Evolutionary conservation across 2,797 vertebrate species (phyloP), one percentile per base, ranked within the genome.

Genomic region (Melanogrammus aeglefinus): DNA sequence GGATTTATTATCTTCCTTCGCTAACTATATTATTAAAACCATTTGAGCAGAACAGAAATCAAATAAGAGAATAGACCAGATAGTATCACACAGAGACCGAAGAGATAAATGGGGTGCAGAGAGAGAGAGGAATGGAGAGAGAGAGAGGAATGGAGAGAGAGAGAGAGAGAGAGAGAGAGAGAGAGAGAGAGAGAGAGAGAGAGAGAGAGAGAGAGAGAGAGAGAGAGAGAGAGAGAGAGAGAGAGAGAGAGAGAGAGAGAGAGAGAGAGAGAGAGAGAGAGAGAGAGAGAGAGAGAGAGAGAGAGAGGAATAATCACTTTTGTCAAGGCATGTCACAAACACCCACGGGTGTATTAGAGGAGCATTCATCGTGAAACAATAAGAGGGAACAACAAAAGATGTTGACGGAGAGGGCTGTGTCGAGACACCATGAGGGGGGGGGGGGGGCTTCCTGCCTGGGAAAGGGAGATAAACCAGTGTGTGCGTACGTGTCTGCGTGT

Each of bases 231-330:
- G 51, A 24, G 57, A 57, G 18, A 7, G 51, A 1, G 5, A 24
- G 7, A 1, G 21, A 24, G 8, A 63, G 57, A 63, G 57, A 63
- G 21, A 63, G 57, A 24, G 57, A 57, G 51, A 24, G 57, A 57
- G 18, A 7, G 51, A 1, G 5, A 24, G 7, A 1, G 21, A 24
- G 8, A 63, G 57, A 63, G 57, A 63, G 21, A 63, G 57, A 24
- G 57, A 57, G 51, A 24, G 57, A 57, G 18, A 7, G 51, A 1
- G 5, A 24, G 7, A 1, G 21, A 24, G 8, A 63, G 57, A 63
- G 57, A 63, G 21, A 24, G n/a, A 63, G 57, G n/a, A 63, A 63
- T 63, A 63, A 63, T 63, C 57, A 63, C 57, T n/a, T 63, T 63
- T n/a, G 57, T 63, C 21, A 24, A 18, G 57, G 57, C 57, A n/a